Evolutionary conservation across 2,888 invertebrate genomes (phyloP).

Genomic region (Seira ritae): DNA sequence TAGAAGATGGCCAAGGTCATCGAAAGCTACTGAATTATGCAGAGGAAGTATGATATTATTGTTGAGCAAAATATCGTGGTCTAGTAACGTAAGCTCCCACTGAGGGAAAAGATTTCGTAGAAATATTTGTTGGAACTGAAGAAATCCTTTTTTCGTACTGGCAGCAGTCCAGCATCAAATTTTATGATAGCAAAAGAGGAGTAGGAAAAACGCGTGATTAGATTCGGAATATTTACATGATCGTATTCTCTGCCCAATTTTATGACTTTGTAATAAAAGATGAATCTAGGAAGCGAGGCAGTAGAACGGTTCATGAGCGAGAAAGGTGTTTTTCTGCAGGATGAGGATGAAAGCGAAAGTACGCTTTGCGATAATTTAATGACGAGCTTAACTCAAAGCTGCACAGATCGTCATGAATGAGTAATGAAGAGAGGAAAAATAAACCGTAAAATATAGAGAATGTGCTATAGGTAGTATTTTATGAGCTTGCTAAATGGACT

Average conservation of each 20-base stretch:
- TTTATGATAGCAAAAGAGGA: not conserved
- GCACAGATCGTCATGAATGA: not conserved
- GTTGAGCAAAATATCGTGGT: too few species aligned
- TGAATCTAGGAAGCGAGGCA: not conserved
- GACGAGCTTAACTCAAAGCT: not conserved
- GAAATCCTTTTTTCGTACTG: not conserved
- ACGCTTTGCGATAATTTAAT: not conserved
- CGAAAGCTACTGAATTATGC: conserved; percentile 8
- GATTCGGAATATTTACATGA: conserved; percentile 18
- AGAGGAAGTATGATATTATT: conserved; percentile 2
- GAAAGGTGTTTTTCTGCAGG: not conserved
- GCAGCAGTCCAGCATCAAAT: conserved; percentile 7
- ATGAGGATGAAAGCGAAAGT: conserved; percentile 19
- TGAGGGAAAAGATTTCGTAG: conserved; percentile 10
- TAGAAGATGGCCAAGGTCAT: conserved; percentile 18
- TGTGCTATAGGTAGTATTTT: not conserved
- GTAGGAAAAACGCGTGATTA: conserved; percentile 12
- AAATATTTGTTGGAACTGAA: not conserved
- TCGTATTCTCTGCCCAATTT: not conserved
- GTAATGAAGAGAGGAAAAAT: not conserved
- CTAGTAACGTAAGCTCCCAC: not conserved
- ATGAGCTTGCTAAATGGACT: not conserved
- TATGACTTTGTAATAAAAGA: conserved; percentile 3
- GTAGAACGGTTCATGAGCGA: not conserved
- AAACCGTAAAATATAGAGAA: not conserved